Conservation (phyloP, 2,888 invertebrate species). For the Neria commutata region DNA sequence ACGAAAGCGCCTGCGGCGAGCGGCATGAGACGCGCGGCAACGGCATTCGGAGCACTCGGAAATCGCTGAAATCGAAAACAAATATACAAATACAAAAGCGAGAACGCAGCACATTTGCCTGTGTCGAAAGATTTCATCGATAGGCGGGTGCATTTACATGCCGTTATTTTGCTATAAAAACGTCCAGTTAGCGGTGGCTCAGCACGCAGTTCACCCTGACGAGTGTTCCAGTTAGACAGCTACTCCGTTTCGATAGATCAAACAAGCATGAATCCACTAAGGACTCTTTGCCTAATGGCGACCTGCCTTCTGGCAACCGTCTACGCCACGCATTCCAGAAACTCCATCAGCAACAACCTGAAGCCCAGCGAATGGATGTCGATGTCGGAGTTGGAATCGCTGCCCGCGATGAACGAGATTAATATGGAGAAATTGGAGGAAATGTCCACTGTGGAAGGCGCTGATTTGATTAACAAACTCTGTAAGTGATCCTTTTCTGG, state of each 20-base stretch:
- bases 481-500: conserved; percentile 46
- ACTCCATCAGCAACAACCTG: conserved; percentile 31
- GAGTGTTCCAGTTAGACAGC: conserved; percentile 6
- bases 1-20: background rate
- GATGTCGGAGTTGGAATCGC: conserved; percentile 39
- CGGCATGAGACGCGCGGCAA: background rate
- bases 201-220: conserved; percentile 39
- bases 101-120: background rate
- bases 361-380: conserved; percentile 51
- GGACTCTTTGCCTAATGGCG: conserved; percentile 39
- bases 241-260: conserved; percentile 30
- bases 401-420: conserved; percentile 45
- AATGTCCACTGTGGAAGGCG: conserved; percentile 47
- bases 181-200: too few species aligned
- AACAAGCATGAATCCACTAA: conserved; percentile 39
- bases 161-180: too few species aligned
- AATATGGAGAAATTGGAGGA: conserved; percentile 45
- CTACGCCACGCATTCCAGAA: conserved; percentile 34
- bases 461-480: conserved; percentile 41
- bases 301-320: conserved; percentile 41
- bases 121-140: too few species aligned
- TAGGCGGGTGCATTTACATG: too few species aligned
- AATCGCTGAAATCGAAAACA: conserved; percentile 10
- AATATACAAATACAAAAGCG: background rate
- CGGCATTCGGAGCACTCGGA: conserved; percentile 19